Base-by-base conservation (phyloP, 2,113 vertebrate genomes). In the Ptilorrhoa leucosticta region DNA sequence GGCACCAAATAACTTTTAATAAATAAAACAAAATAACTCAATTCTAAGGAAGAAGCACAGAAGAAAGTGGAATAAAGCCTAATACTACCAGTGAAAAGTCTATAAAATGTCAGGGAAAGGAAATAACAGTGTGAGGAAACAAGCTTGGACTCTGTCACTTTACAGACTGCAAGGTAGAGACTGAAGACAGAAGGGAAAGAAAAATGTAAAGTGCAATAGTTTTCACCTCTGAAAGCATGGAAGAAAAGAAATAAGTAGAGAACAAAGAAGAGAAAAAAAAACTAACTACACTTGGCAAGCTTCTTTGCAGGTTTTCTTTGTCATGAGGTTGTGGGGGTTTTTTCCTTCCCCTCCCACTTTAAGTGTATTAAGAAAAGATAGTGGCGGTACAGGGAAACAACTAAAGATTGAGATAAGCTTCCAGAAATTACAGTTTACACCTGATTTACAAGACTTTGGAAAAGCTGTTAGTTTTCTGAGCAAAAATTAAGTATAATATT, bases 281-380 rank as follows among this genome's bases (percentile, higher is more conserved):
- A 1, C 13, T 58, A 61, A 81, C 4, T 48, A 64, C 26, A 75
- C 10, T 17, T 40, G 7, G 23, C 6, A 79, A 28, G 14, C 10
- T 48, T 64, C 61, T 73, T 65, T 19, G 10, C 7, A 60, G 27
- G 14, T 51, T 76, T 86, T 72, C 40, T 76, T 26, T 47, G 10
- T 8, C 53, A 24, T 27, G 27, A 35, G 6, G 13, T 21, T 50
- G 12, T 3, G 2, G 15, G 6, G 1, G 0, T 10, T n/a, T 33
- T 35, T 39, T 4, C 2, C 7, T 22, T 10, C 10, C 11, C 20
- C 11, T 18, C 9, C 14, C 8, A 45, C 3, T n/a, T 65, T 26
- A 24, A 12, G 10, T n/a, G 7, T 13, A 51, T 22, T 64, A 63
- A 57, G 11, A 39, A 53, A 66, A 12, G 2, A 39, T 1, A 76